Evolutionary conservation across 2,113 vertebrate genomes (phyloP), one percentile per base, ranked within the genome.

Genomic region (Ciconia stormi): DNA sequence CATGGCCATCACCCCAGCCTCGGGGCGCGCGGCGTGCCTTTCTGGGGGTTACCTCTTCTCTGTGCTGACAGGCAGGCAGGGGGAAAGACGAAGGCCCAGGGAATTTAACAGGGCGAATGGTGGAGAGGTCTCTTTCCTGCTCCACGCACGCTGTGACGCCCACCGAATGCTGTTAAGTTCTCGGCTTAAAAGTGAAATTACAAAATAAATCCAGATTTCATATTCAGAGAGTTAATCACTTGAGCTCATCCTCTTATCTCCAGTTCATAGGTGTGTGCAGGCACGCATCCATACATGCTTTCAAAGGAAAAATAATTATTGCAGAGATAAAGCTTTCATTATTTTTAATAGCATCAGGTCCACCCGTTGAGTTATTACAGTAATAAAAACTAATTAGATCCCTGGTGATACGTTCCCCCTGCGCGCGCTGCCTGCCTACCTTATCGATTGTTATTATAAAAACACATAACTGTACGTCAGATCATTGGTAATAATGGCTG

Each of bases 321-420:
- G 1, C 9, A 4, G 70, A 86, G 88, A 85, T 86, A 86, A 95
- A 91, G 84, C 87, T 86, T 91, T 79, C 95, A 82, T 89, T 85
- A 87, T 82, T 93, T 91, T 82, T 70, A 91, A 96, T 89, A 78
- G 83, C 69, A 49, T 63, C 83, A 19, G 83, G 90, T 95, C 79
- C 79, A 56, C 79, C 69, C 15, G 15, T 52, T 56, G 93, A 94
- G 83, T 94, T 93, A 95, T 82, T 78, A 69, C 82, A 73, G 83
- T 84, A 62, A 93, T 91, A 78, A 93, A 96, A 93, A 42, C 90
- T 95, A 93, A 93, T 93, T 50, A 88, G 83, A 47, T 96, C 95
- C 95, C 93, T n/a, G 74, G 74, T 15, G 95, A 81, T 72, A 36
- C 7, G 50, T 21, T 42, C 66, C 76, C 77, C 53, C 82, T 5